Evolutionary conservation across 2,797 vertebrate genomes (phyloP), one percentile per base, ranked within the genome.

Genomic region (Anguilla obscura): DNA sequence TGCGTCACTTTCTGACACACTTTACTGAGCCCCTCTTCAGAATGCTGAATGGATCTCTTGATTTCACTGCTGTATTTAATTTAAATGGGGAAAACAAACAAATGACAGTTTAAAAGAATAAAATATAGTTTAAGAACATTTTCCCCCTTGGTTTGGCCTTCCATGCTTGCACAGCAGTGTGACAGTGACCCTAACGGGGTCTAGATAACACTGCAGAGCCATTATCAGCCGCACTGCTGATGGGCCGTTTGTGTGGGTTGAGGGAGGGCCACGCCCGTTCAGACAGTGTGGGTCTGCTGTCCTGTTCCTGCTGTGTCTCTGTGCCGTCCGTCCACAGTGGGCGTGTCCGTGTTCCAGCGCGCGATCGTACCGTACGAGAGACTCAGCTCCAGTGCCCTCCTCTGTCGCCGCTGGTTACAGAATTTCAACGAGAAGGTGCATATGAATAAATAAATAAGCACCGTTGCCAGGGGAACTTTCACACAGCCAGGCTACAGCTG

Each of bases 401-500:
- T 82, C 40, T n/a, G 16, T 45, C 18, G 2, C 18, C 21, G 18
- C 24, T n/a, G 21, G 33, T 63, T 40, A 63, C 85, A 71, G 45
- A 86, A 63, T 84, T 86, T 88, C 83, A 88, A 86, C 63, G 48
- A 88, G 66, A 86, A 83, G 74, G 85, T 84, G 85, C 58, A 86
- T 69, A 88, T 88, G 60, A 88, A 86, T 86, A 86, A 86, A 82
- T 82, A 86, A 86, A 86, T 85, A 86, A 86, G 36, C 85, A 27
- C 76, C 54, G 71, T 86, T 80, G 48, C 50, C 27, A 76, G 76
- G 88, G 36, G 36, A 36, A 36, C 36, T 36, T 36, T 40, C 40
- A 40, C 40, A 40, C 80, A 82, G 56, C 85, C 12, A 85, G 48
- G 56, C 56, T 86, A 86, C 76, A 80, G 9, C 79, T 50, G 52